These are phyloP conservation scores for Cheiracanthium punctorium DNA, from an alignment of 2,888 invertebrate species.

Conservation along the genomic window DNA sequence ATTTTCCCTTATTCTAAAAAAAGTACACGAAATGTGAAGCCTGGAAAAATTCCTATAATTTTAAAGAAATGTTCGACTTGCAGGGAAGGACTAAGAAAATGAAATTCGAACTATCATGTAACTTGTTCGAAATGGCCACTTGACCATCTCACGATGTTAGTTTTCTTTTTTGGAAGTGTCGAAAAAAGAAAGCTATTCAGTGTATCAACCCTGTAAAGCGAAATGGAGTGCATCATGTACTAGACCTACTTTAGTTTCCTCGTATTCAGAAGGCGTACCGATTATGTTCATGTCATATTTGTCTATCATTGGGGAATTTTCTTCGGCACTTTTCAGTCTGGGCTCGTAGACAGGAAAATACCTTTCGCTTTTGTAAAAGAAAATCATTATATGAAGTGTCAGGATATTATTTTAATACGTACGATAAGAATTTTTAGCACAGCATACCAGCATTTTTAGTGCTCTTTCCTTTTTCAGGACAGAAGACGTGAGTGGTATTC, in stretches of 20 bases:
- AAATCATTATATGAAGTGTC: background rate
- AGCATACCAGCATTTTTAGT: background rate
- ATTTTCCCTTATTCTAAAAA: no score
- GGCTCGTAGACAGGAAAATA: background rate
- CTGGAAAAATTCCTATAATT: no score
- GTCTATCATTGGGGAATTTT: constrained; percentile 31
- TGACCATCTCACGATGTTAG: constrained; percentile 21
- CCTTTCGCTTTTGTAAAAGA: background rate
- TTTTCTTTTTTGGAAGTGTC: constrained; percentile 16
- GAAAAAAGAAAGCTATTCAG: background rate
- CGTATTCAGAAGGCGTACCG: constrained; percentile 5
- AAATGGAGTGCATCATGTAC: constrained; percentile 34
- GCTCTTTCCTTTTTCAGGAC: background rate
- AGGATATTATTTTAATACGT: background rate
- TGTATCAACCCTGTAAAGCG: background rate
- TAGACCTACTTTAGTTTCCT: constrained; percentile 9
- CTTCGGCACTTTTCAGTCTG: constrained; percentile 23
- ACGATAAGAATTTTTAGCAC: background rate
- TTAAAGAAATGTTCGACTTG: no score
- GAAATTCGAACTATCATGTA: constrained; percentile 55
- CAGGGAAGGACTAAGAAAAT: constrained; percentile 10
- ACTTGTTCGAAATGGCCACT: constrained; percentile 37
- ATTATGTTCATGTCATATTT: constrained; percentile 38
- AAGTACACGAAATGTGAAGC: no score
- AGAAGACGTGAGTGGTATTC: background rate